Evolutionary conservation across 2,113 vertebrate species (phyloP).

Genomic region (Cinclus cinclus): DNA sequence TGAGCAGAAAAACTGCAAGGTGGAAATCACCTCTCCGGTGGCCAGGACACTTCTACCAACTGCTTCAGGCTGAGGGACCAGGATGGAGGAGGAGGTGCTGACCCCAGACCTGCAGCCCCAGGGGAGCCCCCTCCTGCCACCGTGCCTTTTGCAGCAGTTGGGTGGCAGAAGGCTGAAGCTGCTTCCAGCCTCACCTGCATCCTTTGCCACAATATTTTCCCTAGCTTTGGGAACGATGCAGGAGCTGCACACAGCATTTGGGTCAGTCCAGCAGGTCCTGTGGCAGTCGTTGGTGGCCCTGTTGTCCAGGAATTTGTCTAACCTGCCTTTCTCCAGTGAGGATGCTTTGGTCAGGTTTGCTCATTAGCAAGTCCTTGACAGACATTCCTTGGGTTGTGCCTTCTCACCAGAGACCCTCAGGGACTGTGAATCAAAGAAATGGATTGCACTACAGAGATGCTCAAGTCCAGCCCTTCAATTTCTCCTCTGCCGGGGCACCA

Average conservation of each 20-base stretch:
- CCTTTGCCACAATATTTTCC: too few relatives aligned
- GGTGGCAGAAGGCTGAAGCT: neutral
- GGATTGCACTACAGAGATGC: accelerated
- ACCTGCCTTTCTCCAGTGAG: too few relatives aligned
- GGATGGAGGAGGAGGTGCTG: neutral
- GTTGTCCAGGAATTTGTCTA: too few relatives aligned
- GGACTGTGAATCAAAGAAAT: neutral
- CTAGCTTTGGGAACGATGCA: too few relatives aligned
- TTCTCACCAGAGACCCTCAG: neutral
- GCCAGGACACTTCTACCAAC: accelerated
- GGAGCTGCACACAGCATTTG: too few relatives aligned
- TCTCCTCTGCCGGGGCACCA: neutral
- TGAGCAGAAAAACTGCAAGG: accelerated
- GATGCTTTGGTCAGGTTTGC: neutral
- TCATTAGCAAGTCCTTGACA: accelerated
- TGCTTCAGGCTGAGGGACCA: neutral
- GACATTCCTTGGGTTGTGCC: neutral
- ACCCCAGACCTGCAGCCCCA: neutral
- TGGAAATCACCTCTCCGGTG: neutral
- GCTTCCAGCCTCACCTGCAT: neutral
- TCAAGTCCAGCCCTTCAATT: neutral
- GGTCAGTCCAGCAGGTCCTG: too few relatives aligned
- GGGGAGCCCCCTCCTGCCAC: neutral
- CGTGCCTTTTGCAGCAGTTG: neutral
- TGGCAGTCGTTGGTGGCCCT: too few relatives aligned